A percentile compares a stretch with the other conserved stretches of the same genome.
Conservation (phyloP, 2,113 vertebrate genomes). For the Caretta caretta region DNA sequence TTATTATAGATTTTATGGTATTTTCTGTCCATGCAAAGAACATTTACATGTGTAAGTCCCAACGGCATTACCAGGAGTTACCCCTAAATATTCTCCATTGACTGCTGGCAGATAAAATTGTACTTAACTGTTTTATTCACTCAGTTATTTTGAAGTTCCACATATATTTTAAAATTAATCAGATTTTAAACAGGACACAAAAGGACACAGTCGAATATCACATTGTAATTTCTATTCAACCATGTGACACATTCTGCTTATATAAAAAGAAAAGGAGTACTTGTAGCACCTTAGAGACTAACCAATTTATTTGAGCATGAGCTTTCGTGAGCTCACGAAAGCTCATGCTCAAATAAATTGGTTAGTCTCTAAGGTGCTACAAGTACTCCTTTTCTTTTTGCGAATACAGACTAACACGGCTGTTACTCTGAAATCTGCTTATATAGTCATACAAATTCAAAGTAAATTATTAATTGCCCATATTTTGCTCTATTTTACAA, state of each 20-base stretch:
- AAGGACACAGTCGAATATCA: not conserved
- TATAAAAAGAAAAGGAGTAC: too few relatives aligned
- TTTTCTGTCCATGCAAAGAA: not conserved
- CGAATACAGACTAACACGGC: too few relatives aligned
- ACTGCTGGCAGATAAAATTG: not conserved
- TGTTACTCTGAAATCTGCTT: too few relatives aligned
- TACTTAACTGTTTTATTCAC: not conserved
- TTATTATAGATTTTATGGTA: not conserved
- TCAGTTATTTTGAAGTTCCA: not conserved
- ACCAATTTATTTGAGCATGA: too few relatives aligned
- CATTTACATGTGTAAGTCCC: not conserved
- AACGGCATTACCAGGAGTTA: not conserved
- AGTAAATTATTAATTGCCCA: not conserved
- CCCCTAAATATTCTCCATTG: not conserved
- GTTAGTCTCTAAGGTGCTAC: too few relatives aligned
- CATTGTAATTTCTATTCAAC: not conserved
- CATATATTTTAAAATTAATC: not conserved
- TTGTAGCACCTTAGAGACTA: too few relatives aligned
- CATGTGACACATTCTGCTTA: not conserved
- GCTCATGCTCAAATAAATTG: too few relatives aligned
- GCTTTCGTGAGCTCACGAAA: too few relatives aligned
- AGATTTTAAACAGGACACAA: not conserved
- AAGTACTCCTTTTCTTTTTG: too few relatives aligned
- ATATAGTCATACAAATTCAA: not conserved
- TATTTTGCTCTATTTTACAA: not conserved